These are phyloP conservation scores for Eupleurogrammus muticus DNA, from an alignment of 2,797 vertebrate species.

Conservation along the genomic window DNA sequence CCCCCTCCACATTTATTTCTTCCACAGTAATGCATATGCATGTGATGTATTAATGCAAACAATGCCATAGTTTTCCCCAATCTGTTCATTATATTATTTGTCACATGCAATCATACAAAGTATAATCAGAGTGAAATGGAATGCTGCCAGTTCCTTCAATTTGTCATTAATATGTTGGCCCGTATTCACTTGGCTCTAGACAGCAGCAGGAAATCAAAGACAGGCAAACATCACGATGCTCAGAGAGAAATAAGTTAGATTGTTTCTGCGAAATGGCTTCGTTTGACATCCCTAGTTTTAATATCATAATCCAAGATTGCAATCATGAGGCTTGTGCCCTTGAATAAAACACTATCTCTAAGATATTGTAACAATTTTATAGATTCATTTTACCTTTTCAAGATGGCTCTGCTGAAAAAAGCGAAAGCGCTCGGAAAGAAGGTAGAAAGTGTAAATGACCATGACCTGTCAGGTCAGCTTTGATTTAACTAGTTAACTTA, in stretches of 20 bases:
- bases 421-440: neutral
- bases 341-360: neutral
- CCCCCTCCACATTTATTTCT: constrained; percentile 24
- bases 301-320: constrained; percentile 16
- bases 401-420: constrained; percentile 11
- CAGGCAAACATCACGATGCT: constrained; percentile 17
- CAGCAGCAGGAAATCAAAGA: constrained; percentile 36
- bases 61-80: constrained; percentile 23
- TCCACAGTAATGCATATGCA: constrained; percentile 19
- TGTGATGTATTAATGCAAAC: constrained; percentile 41
- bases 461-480: no score
- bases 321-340: neutral
- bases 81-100: constrained; percentile 13
- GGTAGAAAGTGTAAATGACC: constrained; percentile 2
- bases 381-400: constrained; percentile 6
- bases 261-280: constrained; percentile 26
- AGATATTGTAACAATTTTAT: neutral
- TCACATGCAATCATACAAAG: no score
- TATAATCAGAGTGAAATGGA: no score
- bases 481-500: constrained; percentile 31
- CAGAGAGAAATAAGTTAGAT: constrained; percentile 35
- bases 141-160: no score
- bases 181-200: constrained; percentile 38
- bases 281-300: constrained; percentile 9
- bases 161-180: constrained; percentile 41